Evolutionary conservation across 2,113 vertebrate genomes (phyloP).

Genomic region (Leiothrix lutea): DNA sequence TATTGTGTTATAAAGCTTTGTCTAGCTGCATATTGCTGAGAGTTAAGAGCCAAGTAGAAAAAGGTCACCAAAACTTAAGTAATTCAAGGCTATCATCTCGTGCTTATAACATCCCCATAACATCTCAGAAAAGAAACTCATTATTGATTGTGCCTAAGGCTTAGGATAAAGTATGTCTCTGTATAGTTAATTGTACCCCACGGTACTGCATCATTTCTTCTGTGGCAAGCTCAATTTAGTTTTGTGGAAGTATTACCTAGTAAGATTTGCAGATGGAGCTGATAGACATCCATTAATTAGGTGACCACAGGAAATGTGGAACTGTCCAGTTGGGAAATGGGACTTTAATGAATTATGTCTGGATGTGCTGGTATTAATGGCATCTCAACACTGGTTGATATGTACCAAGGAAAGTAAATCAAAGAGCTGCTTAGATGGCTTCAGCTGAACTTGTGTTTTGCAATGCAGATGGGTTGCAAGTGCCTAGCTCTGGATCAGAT

Average conservation of each 20-base stretch:
- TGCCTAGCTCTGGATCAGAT: background rate
- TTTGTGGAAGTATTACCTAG: constrained; percentile 64
- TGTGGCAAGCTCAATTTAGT: constrained; percentile 73
- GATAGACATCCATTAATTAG: constrained; percentile 80
- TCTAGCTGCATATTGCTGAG: constrained; percentile 44
- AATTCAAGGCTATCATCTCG: constrained; percentile 62
- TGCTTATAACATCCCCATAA: constrained; percentile 55
- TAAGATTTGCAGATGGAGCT: constrained; percentile 75
- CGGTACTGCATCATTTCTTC: constrained; percentile 74
- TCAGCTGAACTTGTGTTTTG: constrained; percentile 29
- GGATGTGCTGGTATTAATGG: constrained; percentile 42
- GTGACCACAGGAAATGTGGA: constrained; percentile 57
- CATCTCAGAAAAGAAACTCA: constrained; percentile 67
- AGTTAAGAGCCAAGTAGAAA: constrained; percentile 55
- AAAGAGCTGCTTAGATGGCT: constrained; percentile 14
- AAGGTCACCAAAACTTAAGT: constrained; percentile 66
- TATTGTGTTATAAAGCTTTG: constrained; percentile 56
- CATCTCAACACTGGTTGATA: background rate
- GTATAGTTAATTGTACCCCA: constrained; percentile 74
- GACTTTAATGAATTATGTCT: constrained; percentile 46
- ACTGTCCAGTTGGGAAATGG: constrained; percentile 37
- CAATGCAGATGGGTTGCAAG: background rate
- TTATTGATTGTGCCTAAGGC: constrained; percentile 79
- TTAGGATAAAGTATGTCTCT: constrained; percentile 65
- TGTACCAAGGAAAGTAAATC: constrained; percentile 54